Evolutionary conservation across 2,797 vertebrate genomes (phyloP), one percentile per base, ranked within the genome.

Genomic region (Pseudochromis fuscus): DNA sequence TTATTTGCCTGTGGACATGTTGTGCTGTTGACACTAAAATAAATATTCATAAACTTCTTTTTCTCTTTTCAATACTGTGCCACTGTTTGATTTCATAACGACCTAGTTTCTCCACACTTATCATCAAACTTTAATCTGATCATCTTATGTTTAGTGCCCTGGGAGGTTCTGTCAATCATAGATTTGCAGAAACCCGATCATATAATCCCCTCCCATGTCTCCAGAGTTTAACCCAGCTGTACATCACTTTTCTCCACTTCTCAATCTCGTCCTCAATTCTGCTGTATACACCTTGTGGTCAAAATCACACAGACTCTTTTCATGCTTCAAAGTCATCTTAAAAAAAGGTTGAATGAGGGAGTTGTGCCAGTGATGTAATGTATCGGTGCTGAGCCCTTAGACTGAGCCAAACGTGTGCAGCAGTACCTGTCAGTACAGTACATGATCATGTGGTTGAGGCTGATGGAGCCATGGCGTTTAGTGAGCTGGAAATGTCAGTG

Each of bases 401-500:
- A 44, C 27, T 19, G 53, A 19, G 16, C 11, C 55, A 50, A 53
- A 74, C 40, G 33, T 21, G 11, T 42, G 23, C 49, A 24, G 5
- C 45, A 49, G 33, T 30, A 71, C 42, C 52, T 42, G 37, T 57
- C 19, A 30, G 24, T n/a, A 5, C 12, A 25, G 30, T 8, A 31
- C 24, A 56, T 55, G 33, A 67, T 42, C 38, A 25, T 23, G 19
- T 23, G 72, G 48, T 67, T 58, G 48, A 46, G 55, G 37, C 50
- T 65, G 64, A 79, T 66, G 71, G 18, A 7, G 23, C 48, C 4
- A 4, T 52, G 51, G 50, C 72, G 63, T 83, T 76, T 42, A 65
- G 42, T 65, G 23, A 24, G 59, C 44, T 0, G 42, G 18, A 85
- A 79, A 86, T 77, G 74, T 81, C 86, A 77, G n/a, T n/a, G 19